A percentile compares a stretch with the other conserved stretches of the same genome.
Conservation (phyloP, 1,140 invertebrate species). For the Agraylea sexmaculata region DNA sequence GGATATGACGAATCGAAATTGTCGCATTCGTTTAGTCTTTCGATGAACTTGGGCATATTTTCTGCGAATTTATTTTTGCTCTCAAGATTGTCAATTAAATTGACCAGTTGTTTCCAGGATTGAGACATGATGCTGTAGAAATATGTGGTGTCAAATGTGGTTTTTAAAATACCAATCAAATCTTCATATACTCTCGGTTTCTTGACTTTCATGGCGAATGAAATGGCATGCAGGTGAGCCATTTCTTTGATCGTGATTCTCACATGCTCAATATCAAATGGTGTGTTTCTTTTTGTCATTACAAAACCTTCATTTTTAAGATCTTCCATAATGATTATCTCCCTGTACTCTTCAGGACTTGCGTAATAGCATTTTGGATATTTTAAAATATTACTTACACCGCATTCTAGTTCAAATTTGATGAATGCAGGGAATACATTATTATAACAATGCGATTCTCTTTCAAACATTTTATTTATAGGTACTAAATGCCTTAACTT, state of each 20-base stretch:
- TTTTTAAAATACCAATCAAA: background rate
- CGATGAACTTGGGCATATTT: no score
- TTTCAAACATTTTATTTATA: constrained; percentile 8
- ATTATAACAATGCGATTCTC: constrained; percentile 29
- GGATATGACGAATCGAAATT: constrained; percentile 26
- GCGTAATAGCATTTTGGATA: constrained; percentile 32
- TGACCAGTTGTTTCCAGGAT: background rate
- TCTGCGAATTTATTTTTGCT: no score
- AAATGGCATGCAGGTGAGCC: constrained; percentile 42
- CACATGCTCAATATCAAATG: constrained; percentile 34
- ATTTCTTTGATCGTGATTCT: constrained; percentile 34
- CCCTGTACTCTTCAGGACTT: constrained; percentile 26
- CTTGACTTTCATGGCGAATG: constrained; percentile 36
- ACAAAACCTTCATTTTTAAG: constrained; percentile 30
- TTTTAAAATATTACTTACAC: constrained; percentile 24
- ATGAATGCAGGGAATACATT: constrained; percentile 26
- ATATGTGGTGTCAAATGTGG: background rate
- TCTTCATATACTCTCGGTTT: constrained; percentile 25
- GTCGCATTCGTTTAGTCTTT: no score
- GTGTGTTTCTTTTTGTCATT: constrained; percentile 34
- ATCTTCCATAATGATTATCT: constrained; percentile 44
- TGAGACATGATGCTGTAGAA: background rate
- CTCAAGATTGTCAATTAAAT: background rate
- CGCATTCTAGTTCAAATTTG: constrained; percentile 25
- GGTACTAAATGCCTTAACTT: no score